These are phyloP conservation scores for Celastrina argiolus DNA, from an alignment of 2,888 invertebrate species.

Conservation along the genomic window DNA sequence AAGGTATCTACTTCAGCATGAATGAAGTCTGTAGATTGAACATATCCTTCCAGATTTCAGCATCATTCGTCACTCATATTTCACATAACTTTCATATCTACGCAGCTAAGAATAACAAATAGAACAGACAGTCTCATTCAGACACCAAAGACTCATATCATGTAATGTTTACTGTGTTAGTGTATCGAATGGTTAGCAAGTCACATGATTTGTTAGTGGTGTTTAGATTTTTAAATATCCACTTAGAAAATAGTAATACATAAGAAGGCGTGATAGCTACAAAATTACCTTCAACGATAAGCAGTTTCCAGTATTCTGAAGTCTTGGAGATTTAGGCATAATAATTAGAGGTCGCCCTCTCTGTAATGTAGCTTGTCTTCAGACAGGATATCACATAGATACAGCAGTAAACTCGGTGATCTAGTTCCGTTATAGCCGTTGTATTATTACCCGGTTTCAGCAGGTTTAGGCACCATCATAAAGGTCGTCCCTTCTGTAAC, in stretches of 20 bases:
- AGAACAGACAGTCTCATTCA: neutral
- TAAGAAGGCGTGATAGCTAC: too few species aligned
- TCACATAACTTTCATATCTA: neutral
- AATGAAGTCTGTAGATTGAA: neutral
- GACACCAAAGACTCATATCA: too few species aligned
- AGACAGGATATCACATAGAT: conserved; percentile 5
- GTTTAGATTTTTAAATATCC: too few species aligned
- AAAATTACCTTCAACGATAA: neutral
- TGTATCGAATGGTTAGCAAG: too few species aligned
- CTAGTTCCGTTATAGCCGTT: conserved; percentile 43
- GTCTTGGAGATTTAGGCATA: neutral
- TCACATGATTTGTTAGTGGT: too few species aligned
- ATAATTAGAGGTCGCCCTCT: neutral
- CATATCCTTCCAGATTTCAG: neutral
- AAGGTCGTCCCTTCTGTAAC: neutral
- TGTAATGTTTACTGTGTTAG: too few species aligned
- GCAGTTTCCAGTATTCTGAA: neutral
- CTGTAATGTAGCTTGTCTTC: neutral
- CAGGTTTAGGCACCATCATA: neutral
- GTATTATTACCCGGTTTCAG: conserved; percentile 50
- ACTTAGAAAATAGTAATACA: too few species aligned
- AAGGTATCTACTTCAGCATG: neutral
- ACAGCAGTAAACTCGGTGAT: conserved; percentile 39
- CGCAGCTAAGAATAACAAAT: neutral
- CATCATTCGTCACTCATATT: neutral